Evolutionary conservation across 2,797 vertebrate species (phyloP).

Genomic region (Mallotus villosus): DNA sequence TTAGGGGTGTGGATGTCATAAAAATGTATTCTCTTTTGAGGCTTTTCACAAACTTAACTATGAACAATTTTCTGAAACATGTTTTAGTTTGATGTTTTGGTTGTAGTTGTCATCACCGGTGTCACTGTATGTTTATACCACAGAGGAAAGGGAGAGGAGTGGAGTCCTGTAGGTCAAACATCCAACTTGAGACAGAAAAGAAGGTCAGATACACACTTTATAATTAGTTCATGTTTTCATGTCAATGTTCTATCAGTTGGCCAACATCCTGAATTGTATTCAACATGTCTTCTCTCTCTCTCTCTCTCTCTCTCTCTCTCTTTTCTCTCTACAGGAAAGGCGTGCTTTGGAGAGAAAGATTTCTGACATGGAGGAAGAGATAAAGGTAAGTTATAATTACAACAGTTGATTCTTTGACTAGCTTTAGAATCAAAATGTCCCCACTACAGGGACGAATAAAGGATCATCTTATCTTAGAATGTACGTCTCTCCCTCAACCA

Average conservation of each 20-base stretch:
- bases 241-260: not conserved
- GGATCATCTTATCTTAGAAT: no score
- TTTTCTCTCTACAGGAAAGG: conserved; percentile 77
- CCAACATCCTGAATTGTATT: not conserved
- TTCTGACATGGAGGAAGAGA: conserved; percentile 91
- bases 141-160: conserved; percentile 3
- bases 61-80: not conserved
- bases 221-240: not conserved
- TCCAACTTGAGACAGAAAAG: conserved; percentile 83
- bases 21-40: not conserved
- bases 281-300: conserved; percentile 20
- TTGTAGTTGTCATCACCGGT: not conserved
- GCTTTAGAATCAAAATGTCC: no score
- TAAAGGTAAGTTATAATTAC: conserved; percentile 80
- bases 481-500: no score
- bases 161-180: conserved; percentile 74
- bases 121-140: not conserved
- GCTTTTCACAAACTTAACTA: not conserved
- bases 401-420: no score
- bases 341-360: conserved; percentile 86
- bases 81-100: not conserved
- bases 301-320: conserved; percentile 20
- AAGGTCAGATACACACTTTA: conserved; percentile 69
- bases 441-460: no score
- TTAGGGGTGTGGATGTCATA: conserved; percentile 19